Evolutionary conservation across 1,140 invertebrate genomes (phyloP), one percentile per base, ranked within the genome.

Genomic region (Zophobas atratus): DNA sequence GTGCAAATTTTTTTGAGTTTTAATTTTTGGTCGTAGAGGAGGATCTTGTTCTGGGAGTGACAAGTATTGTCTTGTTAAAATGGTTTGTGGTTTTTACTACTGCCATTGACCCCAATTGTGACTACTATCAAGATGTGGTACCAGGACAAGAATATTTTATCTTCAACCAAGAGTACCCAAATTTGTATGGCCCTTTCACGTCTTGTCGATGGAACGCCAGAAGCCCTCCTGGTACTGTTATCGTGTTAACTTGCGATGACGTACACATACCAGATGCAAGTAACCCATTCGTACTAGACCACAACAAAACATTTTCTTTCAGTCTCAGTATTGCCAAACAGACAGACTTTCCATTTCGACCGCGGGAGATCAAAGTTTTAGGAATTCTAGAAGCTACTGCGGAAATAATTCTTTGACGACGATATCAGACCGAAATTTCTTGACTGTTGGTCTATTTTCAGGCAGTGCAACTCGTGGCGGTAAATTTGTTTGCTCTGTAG

Each of bases 401-500:
- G 8, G 8, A 46, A 3, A 46, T 8, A 46, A 3, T 46, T 8
- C 33, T 0, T n/a, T 63, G 2, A 4, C 20, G 39, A 0, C n/a
- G 34, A 35, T 39, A 5, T 70, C 39, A 6, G 20, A 43, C 32
- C 6, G 32, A 6, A 48, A 70, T 49, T 76, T 6, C 32, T 20
- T 20, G 20, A 20, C 20, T 20, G 20, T 20, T 89, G 88, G 87
- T 70, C 80, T 90, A 1, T 82, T 88, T 70, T 81, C 87, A 0
- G 77, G 35, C 38, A 86, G 0, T 32, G 34, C 0, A 79, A 78
- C 34, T 87, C 87, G 20, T 20, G 20, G 53, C 0, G 89, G 89
- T 34, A 89, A 90, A 34, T 91, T 92, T 79, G 56, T 84, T 0
- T 92, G 91, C 79, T 75, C 82, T 1, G 32, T 90, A 5, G 81